A percentile compares a stretch with the other conserved stretches of the same genome.
Conservation (phyloP, 2,888 invertebrate species). For the Nomada ferruginata region DNA sequence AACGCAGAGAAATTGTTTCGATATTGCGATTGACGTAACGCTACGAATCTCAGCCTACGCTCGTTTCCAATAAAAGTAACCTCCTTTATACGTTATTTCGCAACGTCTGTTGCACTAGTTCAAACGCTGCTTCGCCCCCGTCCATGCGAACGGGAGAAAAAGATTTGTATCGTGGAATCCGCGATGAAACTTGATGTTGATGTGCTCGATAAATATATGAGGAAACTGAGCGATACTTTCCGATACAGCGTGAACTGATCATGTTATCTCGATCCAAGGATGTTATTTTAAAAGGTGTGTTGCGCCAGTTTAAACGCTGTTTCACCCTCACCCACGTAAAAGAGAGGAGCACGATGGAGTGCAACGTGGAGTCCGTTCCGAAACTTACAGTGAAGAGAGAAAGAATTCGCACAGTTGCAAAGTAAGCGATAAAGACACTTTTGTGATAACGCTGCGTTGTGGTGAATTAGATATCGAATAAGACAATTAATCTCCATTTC, state of each 20-base stretch:
- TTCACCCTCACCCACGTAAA: no score
- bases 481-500: no score
- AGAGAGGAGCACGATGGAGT: no score
- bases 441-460: no score
- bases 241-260: not conserved
- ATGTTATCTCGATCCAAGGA: not conserved
- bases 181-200: not conserved
- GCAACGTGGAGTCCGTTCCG: no score
- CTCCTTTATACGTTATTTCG: conserved; percentile 2
- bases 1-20: conserved; percentile 10
- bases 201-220: not conserved
- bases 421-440: no score
- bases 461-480: no score
- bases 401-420: no score
- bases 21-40: conserved; percentile 10
- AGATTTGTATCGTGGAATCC: not conserved
- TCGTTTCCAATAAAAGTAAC: conserved; percentile 10
- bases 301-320: no score
- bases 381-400: no score
- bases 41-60: conserved; percentile 4
- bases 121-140: not conserved
- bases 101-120: conserved; percentile 1
- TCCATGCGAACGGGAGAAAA: not conserved
- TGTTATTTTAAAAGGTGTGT: no score
- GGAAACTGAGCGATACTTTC: conserved; percentile 7